These are phyloP conservation scores for Ormyrus nitidulus DNA, from an alignment of 2,888 invertebrate genomes.

Conservation along the genomic window DNA sequence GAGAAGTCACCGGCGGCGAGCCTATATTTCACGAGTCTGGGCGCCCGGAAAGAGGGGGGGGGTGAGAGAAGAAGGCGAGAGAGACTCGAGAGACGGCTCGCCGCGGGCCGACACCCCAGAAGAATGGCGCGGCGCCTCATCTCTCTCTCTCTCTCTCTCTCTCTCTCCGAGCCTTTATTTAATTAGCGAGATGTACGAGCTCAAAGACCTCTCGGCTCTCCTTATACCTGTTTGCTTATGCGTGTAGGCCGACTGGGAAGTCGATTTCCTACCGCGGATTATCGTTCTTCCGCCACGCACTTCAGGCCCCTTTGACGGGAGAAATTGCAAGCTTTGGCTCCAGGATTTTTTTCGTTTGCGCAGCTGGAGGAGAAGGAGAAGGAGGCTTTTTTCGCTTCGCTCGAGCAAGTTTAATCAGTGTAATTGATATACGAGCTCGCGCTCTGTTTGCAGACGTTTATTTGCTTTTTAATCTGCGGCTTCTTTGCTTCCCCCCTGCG, in stretches of 20 bases:
- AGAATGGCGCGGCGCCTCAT: slow-evolving; percentile 62
- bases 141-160: too few relatives aligned
- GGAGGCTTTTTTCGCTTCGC: neutral
- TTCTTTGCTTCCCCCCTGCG: neutral
- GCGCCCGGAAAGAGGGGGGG: neutral
- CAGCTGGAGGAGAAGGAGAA: too few relatives aligned
- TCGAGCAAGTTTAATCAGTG: slow-evolving; percentile 38
- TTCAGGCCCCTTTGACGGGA: slow-evolving; percentile 13
- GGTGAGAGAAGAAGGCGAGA: slow-evolving; percentile 1
- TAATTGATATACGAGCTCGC: slow-evolving; percentile 34
- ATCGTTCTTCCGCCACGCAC: slow-evolving; percentile 17
- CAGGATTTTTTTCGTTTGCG: too few relatives aligned
- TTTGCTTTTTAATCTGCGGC: slow-evolving; percentile 2
- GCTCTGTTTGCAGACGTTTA: slow-evolving; percentile 14
- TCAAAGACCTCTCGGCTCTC: slow-evolving; percentile 64
- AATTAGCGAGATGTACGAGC: slow-evolving; percentile 71
- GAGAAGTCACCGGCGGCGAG: neutral
- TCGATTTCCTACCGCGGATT: slow-evolving; percentile 22
- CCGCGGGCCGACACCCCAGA: slow-evolving; percentile 68
- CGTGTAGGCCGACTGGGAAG: neutral
- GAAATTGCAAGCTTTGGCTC: neutral
- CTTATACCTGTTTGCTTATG: neutral
- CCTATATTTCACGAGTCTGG: too few relatives aligned
- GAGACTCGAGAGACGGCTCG: slow-evolving; percentile 58
- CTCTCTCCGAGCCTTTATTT: slow-evolving; percentile 66